A percentile compares a stretch with the other conserved stretches of the same genome.
Conservation (phyloP, 2,888 invertebrate species). For the Diplolepis rosae region DNA sequence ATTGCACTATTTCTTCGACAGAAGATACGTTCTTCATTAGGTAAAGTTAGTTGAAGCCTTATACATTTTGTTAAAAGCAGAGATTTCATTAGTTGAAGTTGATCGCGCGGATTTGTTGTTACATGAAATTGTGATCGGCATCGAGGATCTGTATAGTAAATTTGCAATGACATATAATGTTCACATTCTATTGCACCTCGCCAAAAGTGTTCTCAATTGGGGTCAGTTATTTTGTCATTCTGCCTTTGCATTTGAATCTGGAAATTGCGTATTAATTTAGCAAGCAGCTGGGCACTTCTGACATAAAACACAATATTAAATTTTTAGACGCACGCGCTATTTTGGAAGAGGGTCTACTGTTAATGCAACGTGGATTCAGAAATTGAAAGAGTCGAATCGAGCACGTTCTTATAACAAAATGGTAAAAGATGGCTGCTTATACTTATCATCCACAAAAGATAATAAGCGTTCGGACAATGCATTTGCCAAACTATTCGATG, state of each 20-base stretch:
- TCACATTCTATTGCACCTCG: slow-evolving; percentile 39
- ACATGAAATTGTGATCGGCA: slow-evolving; percentile 9
- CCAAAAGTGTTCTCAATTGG: slow-evolving; percentile 37
- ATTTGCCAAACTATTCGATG: not conserved
- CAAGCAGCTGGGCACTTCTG: not conserved
- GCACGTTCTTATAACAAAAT: not conserved
- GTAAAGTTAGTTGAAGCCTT: too few relatives aligned
- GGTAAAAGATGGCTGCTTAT: slow-evolving; percentile 18
- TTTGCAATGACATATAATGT: slow-evolving; percentile 40
- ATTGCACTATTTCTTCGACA: too few relatives aligned
- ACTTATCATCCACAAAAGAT: not conserved
- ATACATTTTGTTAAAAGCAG: too few relatives aligned
- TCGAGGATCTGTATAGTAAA: slow-evolving; percentile 15
- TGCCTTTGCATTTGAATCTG: slow-evolving; percentile 38
- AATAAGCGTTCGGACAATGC: slow-evolving; percentile 11
- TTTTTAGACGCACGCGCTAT: not conserved
- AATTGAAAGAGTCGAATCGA: not conserved
- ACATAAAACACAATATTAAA: slow-evolving; percentile 10
- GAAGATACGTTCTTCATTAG: too few relatives aligned
- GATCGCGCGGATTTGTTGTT: slow-evolving; percentile 21
- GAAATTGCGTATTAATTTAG: slow-evolving; percentile 27
- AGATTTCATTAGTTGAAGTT: too few relatives aligned
- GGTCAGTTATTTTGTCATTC: slow-evolving; percentile 37
- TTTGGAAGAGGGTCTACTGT: slow-evolving; percentile 2
- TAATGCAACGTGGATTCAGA: not conserved